A percentile compares a stretch with the other conserved stretches of the same genome.
These are phyloP conservation scores for Aptenodytes patagonicus DNA, from an alignment of 2,113 vertebrate genomes.

Conservation along the genomic window DNA sequence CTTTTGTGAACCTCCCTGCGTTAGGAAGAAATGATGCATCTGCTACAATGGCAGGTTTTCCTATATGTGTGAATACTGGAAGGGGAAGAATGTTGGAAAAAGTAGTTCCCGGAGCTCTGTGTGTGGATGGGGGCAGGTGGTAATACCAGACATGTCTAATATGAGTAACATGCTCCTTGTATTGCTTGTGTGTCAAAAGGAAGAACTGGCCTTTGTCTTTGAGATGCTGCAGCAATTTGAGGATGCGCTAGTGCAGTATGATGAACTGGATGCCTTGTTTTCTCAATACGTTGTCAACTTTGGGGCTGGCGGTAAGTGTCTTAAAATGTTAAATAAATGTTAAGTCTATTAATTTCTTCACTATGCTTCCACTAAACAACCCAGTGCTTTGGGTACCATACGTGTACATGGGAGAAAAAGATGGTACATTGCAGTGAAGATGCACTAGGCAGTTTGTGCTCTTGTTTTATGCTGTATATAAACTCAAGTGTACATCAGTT, in stretches of 20 bases:
- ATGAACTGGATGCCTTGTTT: constrained; percentile 97
- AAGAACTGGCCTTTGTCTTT: constrained; percentile 97
- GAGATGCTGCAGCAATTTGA: constrained; percentile 99
- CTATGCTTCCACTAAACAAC: background rate
- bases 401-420: background rate
- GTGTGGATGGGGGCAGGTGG: background rate
- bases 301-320: constrained; percentile 89
- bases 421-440: background rate
- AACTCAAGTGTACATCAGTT: background rate
- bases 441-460: background rate
- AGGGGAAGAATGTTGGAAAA: background rate
- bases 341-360: background rate
- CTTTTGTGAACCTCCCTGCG: background rate
- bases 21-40: background rate
- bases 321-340: background rate
- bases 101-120: background rate
- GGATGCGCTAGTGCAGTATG: constrained; percentile 95
- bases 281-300: constrained; percentile 98
- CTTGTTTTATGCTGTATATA: background rate
- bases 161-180: background rate
- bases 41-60: background rate
- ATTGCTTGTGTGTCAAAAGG: constrained; percentile 73
- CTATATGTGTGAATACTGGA: background rate
- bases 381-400: background rate
- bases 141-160: background rate